Conservation (phyloP, 2,113 vertebrate genomes). For the Stegostoma tigrinum region DNA sequence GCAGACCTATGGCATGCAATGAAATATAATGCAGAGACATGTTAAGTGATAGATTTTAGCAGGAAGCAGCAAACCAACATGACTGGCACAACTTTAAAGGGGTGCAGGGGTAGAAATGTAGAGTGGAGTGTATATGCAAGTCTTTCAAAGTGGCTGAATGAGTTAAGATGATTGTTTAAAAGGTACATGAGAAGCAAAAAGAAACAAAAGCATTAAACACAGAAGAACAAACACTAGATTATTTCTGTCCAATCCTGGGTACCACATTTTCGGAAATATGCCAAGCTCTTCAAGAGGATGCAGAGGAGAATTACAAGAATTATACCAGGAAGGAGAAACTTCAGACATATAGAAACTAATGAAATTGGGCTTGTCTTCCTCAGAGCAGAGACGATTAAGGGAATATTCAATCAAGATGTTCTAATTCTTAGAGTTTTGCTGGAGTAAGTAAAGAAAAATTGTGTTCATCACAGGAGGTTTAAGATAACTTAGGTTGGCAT, state of each 20-base stretch:
- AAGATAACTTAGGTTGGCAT: too few species aligned
- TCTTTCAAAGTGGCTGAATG: neutral
- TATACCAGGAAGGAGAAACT: neutral
- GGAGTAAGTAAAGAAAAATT: too few species aligned
- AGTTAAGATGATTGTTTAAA: neutral
- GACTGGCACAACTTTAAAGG: neutral
- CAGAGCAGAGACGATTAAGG: too few species aligned
- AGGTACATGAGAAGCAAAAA: too few species aligned
- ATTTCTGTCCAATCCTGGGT: neutral
- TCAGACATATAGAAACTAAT: neutral
- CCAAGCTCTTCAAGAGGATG: too few species aligned
- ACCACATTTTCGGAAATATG: too few species aligned
- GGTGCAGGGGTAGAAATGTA: neutral
- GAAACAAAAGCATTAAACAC: too few species aligned
- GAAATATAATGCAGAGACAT: neutral
- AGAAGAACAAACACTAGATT: neutral
- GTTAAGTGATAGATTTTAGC: neutral
- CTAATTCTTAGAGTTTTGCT: too few species aligned
- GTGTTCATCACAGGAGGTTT: too few species aligned
- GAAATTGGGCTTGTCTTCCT: neutral
- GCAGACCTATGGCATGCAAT: neutral
- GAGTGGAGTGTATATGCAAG: neutral
- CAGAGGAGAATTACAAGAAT: neutral
- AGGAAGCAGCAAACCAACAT: neutral
- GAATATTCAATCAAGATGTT: too few species aligned